phyloP scores from a whole-genome alignment of 2,797 vertebrate genomes.

The Chiloscyllium punctatum region DNA sequence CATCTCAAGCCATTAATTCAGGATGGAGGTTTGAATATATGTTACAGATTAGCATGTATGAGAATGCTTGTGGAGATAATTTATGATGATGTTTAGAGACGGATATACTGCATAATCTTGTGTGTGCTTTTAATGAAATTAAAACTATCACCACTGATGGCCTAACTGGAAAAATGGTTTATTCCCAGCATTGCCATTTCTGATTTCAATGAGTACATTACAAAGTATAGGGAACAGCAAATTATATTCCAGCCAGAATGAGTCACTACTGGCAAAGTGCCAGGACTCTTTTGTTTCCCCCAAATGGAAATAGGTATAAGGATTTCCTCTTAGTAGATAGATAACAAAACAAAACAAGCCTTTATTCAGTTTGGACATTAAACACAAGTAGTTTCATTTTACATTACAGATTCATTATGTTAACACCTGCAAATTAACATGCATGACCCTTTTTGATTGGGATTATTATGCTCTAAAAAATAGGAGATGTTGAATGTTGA shows the following conservation, averaged over 20 bases:
- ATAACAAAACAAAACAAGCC: neutral
- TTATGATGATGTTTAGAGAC: conserved; percentile 1
- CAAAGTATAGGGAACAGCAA: neutral
- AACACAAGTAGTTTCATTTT: neutral
- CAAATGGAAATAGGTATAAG: neutral
- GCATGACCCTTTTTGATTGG: too few species aligned
- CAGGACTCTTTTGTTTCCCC: neutral
- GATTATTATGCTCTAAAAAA: neutral
- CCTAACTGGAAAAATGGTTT: neutral
- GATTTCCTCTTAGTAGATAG: neutral
- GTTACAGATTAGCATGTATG: neutral
- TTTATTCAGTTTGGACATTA: neutral
- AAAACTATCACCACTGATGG: neutral
- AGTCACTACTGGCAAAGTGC: conserved; percentile 18
- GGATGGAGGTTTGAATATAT: neutral
- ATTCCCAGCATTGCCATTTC: conserved; percentile 21
- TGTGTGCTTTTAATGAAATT: neutral
- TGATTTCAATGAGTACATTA: neutral
- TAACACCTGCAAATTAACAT: neutral
- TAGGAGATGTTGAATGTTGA: neutral
- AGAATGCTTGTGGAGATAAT: neutral
- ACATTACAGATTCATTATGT: neutral
- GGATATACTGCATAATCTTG: neutral
- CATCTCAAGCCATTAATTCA: conserved; percentile 6
- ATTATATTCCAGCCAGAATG: conserved; percentile 13